Conservation (phyloP, 2,888 invertebrate genomes). For the Dicyrtomina minuta region DNA sequence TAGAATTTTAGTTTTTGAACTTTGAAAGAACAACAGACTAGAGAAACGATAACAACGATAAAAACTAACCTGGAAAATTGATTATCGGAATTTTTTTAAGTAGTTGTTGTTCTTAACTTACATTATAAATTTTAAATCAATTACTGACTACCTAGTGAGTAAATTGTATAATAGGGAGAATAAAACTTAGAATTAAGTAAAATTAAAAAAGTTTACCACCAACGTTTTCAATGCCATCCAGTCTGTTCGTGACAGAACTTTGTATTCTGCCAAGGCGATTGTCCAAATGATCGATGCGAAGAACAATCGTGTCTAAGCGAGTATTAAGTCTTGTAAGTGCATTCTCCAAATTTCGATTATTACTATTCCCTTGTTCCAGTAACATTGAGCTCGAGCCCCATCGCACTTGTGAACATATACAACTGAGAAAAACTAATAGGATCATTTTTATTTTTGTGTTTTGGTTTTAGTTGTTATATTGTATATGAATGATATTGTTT, state of each 20-base stretch:
- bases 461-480: too few relatives aligned
- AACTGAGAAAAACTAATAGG: constrained; percentile 15
- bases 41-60: background rate
- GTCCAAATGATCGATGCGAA: constrained; percentile 59
- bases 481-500: too few relatives aligned
- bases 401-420: constrained; percentile 9
- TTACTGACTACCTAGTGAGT: background rate
- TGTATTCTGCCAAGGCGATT: constrained; percentile 58
- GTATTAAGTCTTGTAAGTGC: constrained; percentile 55
- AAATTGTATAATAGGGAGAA: background rate
- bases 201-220: constrained; percentile 25
- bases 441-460: constrained; percentile 7
- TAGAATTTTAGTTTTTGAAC: background rate
- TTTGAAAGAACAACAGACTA: background rate
- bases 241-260: constrained; percentile 51
- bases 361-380: constrained; percentile 4
- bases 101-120: too few relatives aligned
- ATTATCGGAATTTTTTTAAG: too few relatives aligned
- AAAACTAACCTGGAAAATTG: background rate
- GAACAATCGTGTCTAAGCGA: constrained; percentile 56
- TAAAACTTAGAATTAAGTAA: background rate
- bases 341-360: constrained; percentile 39
- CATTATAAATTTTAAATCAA: too few relatives aligned
- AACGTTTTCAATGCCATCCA: constrained; percentile 51
- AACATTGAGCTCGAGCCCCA: constrained; percentile 4